These are phyloP conservation scores for Charaxes varanes DNA, from an alignment of 1,140 invertebrate genomes.

Conservation along the genomic window DNA sequence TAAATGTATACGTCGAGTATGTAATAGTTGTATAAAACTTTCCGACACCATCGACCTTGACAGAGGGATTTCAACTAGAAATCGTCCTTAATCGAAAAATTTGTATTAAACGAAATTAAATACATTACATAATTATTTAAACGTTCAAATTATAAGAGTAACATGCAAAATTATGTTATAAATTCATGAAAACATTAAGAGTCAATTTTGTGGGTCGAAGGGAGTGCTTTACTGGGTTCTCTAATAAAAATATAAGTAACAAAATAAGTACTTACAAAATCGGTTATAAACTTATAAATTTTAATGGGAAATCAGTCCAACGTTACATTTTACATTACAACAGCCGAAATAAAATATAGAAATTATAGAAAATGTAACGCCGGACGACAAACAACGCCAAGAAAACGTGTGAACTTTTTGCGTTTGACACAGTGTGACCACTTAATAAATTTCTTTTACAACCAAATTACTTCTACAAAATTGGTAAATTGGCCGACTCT, in stretches of 20 bases:
- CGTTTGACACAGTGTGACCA: no score
- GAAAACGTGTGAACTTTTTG: constrained; percentile 64
- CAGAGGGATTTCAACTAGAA: constrained; percentile 2
- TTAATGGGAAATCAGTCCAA: constrained; percentile 37
- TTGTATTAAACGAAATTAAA: no score
- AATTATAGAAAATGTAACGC: constrained; percentile 64
- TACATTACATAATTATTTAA: no score
- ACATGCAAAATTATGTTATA: not conserved
- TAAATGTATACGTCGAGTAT: no score
- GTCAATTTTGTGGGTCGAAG: not conserved
- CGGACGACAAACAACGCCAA: constrained; percentile 69
- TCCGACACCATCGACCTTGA: constrained; percentile 21
- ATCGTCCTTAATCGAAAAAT: no score
- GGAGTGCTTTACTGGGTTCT: constrained; percentile 7
- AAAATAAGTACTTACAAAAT: constrained; percentile 49
- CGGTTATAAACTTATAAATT: constrained; percentile 43
- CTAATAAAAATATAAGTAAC: constrained; percentile 21
- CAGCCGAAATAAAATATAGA: constrained; percentile 51
- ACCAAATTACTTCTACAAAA: no score
- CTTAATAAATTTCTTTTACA: no score
- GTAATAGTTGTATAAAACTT: no score
- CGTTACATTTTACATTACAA: constrained; percentile 62
- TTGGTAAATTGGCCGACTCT: no score
- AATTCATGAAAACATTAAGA: constrained; percentile 8
- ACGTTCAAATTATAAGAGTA: no score